A percentile compares a stretch with the other conserved stretches of the same genome.
phyloP scores from a whole-genome alignment of 1,140 invertebrate species.

The Tetranychus cinnabarinus region DNA sequence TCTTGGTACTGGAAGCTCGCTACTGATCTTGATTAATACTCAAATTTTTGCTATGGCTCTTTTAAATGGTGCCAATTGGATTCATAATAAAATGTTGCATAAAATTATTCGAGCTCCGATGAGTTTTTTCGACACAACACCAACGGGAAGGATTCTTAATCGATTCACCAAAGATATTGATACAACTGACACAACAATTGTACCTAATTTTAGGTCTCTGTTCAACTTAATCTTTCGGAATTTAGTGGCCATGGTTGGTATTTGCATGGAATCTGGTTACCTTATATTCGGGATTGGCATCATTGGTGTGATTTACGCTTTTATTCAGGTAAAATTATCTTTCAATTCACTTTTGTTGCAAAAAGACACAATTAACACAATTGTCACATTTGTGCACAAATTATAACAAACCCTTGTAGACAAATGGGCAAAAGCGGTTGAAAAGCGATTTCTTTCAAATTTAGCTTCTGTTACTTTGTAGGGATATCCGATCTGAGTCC shows the following conservation, averaged over 20 bases:
- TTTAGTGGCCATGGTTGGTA: conserved; percentile 51
- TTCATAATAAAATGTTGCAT: conserved; percentile 16
- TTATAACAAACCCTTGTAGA: no score
- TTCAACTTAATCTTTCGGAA: conserved; percentile 34
- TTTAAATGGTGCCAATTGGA: neutral
- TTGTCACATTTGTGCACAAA: no score
- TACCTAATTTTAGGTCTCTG: conserved; percentile 15
- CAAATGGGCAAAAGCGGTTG: no score
- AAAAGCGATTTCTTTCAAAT: no score
- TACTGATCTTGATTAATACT: neutral
- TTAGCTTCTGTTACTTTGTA: no score
- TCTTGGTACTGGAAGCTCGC: conserved; percentile 49
- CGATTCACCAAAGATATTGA: conserved; percentile 28
- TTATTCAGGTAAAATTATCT: neutral
- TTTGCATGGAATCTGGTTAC: conserved; percentile 36
- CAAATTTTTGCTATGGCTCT: conserved; percentile 1
- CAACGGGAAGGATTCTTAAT: conserved; percentile 31
- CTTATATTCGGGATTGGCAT: conserved; percentile 61
- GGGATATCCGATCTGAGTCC: no score
- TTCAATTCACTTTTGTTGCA: no score
- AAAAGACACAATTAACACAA: no score
- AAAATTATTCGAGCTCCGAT: conserved; percentile 20
- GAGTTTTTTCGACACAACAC: conserved; percentile 25
- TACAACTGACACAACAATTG: neutral
- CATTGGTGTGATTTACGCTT: conserved; percentile 46